Base-by-base conservation (phyloP, 2,888 invertebrate species). In the Liopterus haemorrhoidalis region DNA sequence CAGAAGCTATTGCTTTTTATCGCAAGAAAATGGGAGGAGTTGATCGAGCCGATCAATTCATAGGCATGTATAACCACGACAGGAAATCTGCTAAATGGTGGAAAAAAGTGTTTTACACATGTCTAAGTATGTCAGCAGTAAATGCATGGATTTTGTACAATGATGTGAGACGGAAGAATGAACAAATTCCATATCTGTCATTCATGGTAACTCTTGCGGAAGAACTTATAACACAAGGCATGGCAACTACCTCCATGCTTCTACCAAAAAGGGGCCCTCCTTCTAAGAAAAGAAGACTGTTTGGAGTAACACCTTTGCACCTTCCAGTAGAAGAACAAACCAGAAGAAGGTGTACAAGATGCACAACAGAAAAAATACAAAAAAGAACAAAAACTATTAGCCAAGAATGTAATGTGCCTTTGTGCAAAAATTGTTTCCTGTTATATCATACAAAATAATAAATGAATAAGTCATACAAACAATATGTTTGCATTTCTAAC, bases 131-230 rank as follows among this genome's bases (percentile, higher is more conserved):
- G 32, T 35, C 8, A 38, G 35, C 27, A 24, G 32, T 36, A 40
- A 44, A 44, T 20, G 22, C 32, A 4, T 40, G 33, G 31, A 48
- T 43, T 11, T n/a, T 38, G 14, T 36, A 43, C 25, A 44, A 48
- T 9, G 37, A 44, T 14, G 18, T 44, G 28, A 25, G 37, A 33
- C 9, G 39, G 5, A 25, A 46, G 30, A 33, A 35, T 42, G 24
- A 32, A 28, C 37, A 48, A 37, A 27, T 6, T 9, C 38, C 33
- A 19, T 27, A 14, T 22, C 33, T 49, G 18, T 28, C 42, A 36
- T 44, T 48, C 20, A 21, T 43, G 3, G 40, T 50, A 41, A 36
- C 44, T 27, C 45, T 50, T 20, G 48, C 50, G 19, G 45, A 50
- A 49, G 43, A 48, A 32, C 24, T 47, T 15, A 39, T 47, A 38